Conservation (phyloP, 2,888 invertebrate species). For the Chymomyza caudatula region DNA sequence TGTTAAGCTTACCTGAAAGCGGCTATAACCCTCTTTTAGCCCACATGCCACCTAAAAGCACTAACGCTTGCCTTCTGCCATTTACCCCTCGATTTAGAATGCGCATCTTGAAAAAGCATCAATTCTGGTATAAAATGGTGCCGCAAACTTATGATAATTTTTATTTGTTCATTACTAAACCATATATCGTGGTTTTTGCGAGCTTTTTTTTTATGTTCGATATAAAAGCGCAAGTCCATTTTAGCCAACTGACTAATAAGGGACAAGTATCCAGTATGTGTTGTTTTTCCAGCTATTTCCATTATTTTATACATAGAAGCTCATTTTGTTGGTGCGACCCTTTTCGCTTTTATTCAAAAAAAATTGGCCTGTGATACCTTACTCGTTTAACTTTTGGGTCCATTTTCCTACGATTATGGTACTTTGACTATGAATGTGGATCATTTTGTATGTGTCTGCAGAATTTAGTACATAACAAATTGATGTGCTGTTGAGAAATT, state of each 20-base stretch:
- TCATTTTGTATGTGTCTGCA: not conserved
- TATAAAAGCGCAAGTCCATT: not conserved
- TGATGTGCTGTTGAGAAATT: slow-evolving; percentile 44
- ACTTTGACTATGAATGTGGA: slow-evolving; percentile 29
- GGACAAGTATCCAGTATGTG: not conserved
- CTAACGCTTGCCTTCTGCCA: not conserved
- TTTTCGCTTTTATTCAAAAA: not conserved
- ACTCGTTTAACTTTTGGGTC: slow-evolving; percentile 31
- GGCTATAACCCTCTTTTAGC: not conserved
- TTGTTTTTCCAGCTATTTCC: not conserved
- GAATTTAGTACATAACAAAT: slow-evolving; percentile 37
- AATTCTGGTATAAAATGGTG: not conserved
- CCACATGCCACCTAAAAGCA: too few relatives aligned
- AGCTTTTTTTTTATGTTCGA: not conserved
- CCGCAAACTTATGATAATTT: slow-evolving; percentile 37
- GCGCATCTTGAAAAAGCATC: not conserved
- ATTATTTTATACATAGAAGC: not conserved
- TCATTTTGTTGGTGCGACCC: not conserved
- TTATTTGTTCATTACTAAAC: slow-evolving; percentile 41
- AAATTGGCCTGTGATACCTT: not conserved
- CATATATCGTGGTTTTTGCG: not conserved
- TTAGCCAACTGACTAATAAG: not conserved
- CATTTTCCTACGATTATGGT: slow-evolving; percentile 34
- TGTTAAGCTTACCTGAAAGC: slow-evolving; percentile 34
- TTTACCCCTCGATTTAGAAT: not conserved